Conservation (phyloP, 2,888 invertebrate genomes). For the Plebejus anna region DNA sequence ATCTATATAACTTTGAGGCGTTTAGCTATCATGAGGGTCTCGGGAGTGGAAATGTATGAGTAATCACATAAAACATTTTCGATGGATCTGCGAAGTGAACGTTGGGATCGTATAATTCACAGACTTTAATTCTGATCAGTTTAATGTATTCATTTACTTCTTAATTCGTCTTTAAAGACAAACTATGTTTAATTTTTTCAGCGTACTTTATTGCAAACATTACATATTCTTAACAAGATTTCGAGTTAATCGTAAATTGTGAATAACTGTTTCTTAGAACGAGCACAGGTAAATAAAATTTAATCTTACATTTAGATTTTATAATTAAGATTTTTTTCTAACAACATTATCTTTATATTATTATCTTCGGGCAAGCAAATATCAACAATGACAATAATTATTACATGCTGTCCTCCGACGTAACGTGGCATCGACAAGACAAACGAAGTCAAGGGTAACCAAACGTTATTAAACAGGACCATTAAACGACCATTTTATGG, state of each 20-base stretch:
- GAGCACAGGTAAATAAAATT: neutral
- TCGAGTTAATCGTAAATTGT: conserved; percentile 16
- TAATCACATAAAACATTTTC: conserved; percentile 27
- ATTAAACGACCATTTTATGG: conserved; percentile 10
- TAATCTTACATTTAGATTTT: neutral
- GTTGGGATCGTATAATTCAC: neutral
- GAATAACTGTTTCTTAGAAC: conserved; percentile 12
- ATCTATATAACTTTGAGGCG: conserved; percentile 27
- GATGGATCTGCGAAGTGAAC: conserved; percentile 6
- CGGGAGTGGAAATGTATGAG: conserved; percentile 23
- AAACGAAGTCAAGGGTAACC: conserved; percentile 14
- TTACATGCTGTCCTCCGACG: neutral
- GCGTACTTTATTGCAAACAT: neutral
- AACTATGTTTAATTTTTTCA: conserved; percentile 3
- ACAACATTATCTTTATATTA: neutral
- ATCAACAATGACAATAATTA: neutral
- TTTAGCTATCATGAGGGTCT: conserved; percentile 23
- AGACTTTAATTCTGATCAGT: neutral
- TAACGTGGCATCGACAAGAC: neutral
- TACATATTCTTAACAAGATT: neutral
- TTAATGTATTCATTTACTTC: neutral
- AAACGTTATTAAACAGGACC: conserved; percentile 7
- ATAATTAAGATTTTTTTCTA: neutral
- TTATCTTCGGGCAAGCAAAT: neutral
- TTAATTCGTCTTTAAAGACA: neutral